Base-by-base conservation (phyloP, 2,888 invertebrate genomes). In the Notocelia uddmanniana region DNA sequence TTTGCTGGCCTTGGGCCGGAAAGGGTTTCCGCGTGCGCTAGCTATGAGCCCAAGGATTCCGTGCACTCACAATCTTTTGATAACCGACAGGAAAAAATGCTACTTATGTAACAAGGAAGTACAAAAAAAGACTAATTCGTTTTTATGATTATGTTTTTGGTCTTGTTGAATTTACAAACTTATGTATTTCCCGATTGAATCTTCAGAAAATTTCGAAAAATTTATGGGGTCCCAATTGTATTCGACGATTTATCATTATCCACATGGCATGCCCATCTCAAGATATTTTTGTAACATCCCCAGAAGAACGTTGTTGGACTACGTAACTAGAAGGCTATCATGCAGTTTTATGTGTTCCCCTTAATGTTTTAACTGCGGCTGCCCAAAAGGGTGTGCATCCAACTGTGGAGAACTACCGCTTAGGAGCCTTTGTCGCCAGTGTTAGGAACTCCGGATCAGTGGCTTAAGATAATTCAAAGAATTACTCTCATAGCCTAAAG, bases 21-120 rank as follows among this genome's bases (percentile, higher is more conserved):
- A 85, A 85, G 88, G 88, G 89, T 89, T 90, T 88, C 86, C 87
- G 87, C 83, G 81, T 85, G 83, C 81, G 89, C 85, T 87, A 87
- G 83, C 86, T 78, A 77, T 80, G 74, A 59, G 37, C 18, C 37
- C 72, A 68, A 67, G 60, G 60, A 63, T 62, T 59, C 66, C 60
- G 62, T 62, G 64, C 64, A 63, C 31, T 59, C 58, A 70, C 52
- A 45, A 48, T 45, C 15, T 19, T 34, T 54, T 21, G 50, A 26
- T 13, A 23, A 63, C 18, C 41, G 11, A 45, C 45, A 45, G 60
- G 60, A 60, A 45, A 60, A 60, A 59, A 18, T 23, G 26, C n/a
- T 41, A 59, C 41, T 21, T 58, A 11, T 34, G 19, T 9, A 19
- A 58, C 13, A 19, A 19, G 34, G 37, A 58, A 19, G 15, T 37